phyloP scores from a whole-genome alignment of 2,888 invertebrate species.

The Lochmaea crataegi region DNA sequence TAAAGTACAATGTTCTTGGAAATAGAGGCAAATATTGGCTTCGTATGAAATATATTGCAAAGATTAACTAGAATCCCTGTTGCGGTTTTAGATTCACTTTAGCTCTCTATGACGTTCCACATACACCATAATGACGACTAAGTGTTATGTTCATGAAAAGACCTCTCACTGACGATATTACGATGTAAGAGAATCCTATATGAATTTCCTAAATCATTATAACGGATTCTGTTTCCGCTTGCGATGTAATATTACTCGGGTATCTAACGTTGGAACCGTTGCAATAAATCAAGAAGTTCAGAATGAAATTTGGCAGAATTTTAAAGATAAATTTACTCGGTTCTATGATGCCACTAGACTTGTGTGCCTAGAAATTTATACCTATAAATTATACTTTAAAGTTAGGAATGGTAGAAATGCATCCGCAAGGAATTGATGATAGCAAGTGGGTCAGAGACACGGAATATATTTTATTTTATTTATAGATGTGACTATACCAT shows the following conservation, averaged over 20 bases:
- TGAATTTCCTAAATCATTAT: slow-evolving; percentile 51
- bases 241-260: slow-evolving; percentile 39
- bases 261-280: slow-evolving; percentile 37
- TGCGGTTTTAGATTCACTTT: not conserved
- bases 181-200: slow-evolving; percentile 44
- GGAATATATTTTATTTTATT: not conserved
- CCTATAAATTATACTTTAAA: slow-evolving; percentile 21
- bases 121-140: slow-evolving; percentile 16
- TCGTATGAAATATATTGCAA: not conserved
- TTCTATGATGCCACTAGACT: slow-evolving; percentile 12
- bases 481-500: too few species aligned
- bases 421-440: not conserved
- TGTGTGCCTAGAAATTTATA: slow-evolving; percentile 7
- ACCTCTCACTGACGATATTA: slow-evolving; percentile 46
- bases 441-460: not conserved
- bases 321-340: slow-evolving; percentile 33
- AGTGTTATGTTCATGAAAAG: slow-evolving; percentile 21
- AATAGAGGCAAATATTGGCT: not conserved
- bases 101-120: not conserved
- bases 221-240: slow-evolving; percentile 47
- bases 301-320: slow-evolving; percentile 41
- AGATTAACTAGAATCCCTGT: not conserved
- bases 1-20: not conserved
- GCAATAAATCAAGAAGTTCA: slow-evolving; percentile 40
- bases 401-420: not conserved